These are phyloP conservation scores for Tridacna crocea DNA, from an alignment of 2,888 invertebrate species.

Conservation along the genomic window DNA sequence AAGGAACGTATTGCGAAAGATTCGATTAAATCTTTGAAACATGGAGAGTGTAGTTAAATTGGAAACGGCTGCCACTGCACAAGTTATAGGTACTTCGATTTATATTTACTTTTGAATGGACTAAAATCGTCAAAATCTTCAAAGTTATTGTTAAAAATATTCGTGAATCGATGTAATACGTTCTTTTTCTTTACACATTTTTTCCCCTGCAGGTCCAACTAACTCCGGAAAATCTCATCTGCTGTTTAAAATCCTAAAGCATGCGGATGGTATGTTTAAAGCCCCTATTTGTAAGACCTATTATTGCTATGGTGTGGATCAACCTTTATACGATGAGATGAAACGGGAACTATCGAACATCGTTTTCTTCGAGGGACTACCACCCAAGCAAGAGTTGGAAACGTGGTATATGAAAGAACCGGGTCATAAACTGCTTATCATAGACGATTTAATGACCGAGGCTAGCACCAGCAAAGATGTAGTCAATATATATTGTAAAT, in stretches of 20 bases:
- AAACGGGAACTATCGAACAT: slow-evolving; percentile 21
- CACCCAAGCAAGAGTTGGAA: slow-evolving; percentile 32
- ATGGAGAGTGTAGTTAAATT: slow-evolving; percentile 27
- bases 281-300: slow-evolving; percentile 14
- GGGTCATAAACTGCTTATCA: slow-evolving; percentile 31
- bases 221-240: slow-evolving; percentile 24
- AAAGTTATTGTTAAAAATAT: neutral
- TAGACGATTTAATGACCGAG: slow-evolving; percentile 45
- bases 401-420: slow-evolving; percentile 27
- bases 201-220: slow-evolving; percentile 11
- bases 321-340: slow-evolving; percentile 33
- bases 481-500: slow-evolving; percentile 36
- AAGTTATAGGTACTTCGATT: slow-evolving; percentile 14
- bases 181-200: neutral
- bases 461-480: slow-evolving; percentile 17
- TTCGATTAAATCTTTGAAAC: neutral
- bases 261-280: slow-evolving; percentile 22
- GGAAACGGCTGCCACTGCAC: slow-evolving; percentile 7
- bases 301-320: slow-evolving; percentile 31
- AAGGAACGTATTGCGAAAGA: too few relatives aligned
- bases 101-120: neutral
- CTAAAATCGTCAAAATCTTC: neutral
- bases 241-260: slow-evolving; percentile 21
- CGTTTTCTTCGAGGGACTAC: slow-evolving; percentile 33
- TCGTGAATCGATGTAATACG: neutral